Conservation (phyloP, 2,888 invertebrate species). For the Perdita meconis region DNA sequence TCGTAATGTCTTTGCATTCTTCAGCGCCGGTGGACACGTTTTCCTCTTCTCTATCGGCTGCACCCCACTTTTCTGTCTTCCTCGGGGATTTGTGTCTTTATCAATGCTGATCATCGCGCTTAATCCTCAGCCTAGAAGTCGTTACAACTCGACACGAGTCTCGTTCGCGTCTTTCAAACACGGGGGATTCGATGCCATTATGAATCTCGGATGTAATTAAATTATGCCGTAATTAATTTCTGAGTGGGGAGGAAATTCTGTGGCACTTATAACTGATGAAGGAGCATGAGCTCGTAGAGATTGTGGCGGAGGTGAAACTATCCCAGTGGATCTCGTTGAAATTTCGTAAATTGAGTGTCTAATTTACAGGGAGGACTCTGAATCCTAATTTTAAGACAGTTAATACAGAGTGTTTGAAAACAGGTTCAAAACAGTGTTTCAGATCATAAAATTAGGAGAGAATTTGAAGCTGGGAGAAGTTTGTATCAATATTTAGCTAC, state of each 20-base stretch:
- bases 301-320: too few species aligned
- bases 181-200: constrained; percentile 20
- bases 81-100: constrained; percentile 62
- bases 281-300: too few species aligned
- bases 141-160: constrained; percentile 65
- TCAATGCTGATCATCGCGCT: constrained; percentile 67
- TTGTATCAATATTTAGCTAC: too few species aligned
- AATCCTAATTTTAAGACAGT: too few species aligned
- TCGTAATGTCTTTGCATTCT: constrained; percentile 72
- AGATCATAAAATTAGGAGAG: too few species aligned
- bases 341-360: too few species aligned
- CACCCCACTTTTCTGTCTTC: constrained; percentile 36
- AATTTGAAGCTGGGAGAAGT: too few species aligned
- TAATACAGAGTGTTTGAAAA: too few species aligned
- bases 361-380: too few species aligned
- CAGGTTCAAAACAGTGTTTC: too few species aligned
- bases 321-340: too few species aligned
- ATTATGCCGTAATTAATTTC: constrained; percentile 27
- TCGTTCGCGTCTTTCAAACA: constrained; percentile 39
- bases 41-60: constrained; percentile 29
- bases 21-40: constrained; percentile 68
- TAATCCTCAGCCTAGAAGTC: constrained; percentile 67
- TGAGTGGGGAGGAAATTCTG: background rate
- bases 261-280: background rate
- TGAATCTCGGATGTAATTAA: constrained; percentile 26